Evolutionary conservation across 2,888 invertebrate genomes (phyloP).

Genomic region (Meteorus colon): DNA sequence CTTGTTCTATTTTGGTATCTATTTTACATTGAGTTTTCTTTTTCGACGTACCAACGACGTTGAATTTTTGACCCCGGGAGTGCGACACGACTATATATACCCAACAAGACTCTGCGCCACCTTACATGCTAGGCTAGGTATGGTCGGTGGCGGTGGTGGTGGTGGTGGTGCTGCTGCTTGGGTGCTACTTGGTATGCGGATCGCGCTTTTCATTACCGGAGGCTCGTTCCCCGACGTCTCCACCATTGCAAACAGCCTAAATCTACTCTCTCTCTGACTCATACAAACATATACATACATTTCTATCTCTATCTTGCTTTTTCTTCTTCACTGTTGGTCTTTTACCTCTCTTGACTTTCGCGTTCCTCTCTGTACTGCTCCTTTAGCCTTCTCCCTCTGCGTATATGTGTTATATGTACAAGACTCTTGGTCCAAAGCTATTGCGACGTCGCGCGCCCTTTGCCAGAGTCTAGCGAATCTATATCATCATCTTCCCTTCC

Average conservation of each 20-base stretch:
- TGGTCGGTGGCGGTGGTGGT: conserved; percentile 57
- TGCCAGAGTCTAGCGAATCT: conserved; percentile 51
- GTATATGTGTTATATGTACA: conserved; percentile 32
- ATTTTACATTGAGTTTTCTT: conserved; percentile 47
- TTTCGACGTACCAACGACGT: conserved; percentile 48
- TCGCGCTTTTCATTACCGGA: conserved; percentile 79
- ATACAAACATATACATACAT: conserved; percentile 35
- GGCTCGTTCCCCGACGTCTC: conserved; percentile 68
- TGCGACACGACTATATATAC: conserved; percentile 47
- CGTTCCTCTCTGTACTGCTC: conserved; percentile 42
- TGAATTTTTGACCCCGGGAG: conserved; percentile 47
- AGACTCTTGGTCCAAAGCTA: conserved; percentile 48
- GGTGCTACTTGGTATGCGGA: conserved; percentile 77
- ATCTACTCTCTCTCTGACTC: conserved; percentile 65
- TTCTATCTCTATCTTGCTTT: not conserved
- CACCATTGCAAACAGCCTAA: conserved; percentile 72
- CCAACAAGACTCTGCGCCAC: conserved; percentile 55
- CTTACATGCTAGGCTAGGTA: conserved; percentile 53
- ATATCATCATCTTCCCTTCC: conserved; percentile 55
- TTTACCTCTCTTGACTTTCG: conserved; percentile 46
- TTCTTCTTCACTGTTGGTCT: conserved; percentile 51
- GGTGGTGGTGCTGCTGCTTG: not conserved
- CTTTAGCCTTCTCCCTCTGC: conserved; percentile 39
- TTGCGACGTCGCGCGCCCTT: conserved; percentile 46
- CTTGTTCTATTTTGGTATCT: not conserved